Base-by-base conservation (phyloP, 2,888 invertebrate genomes). In the Ophraella communa region DNA sequence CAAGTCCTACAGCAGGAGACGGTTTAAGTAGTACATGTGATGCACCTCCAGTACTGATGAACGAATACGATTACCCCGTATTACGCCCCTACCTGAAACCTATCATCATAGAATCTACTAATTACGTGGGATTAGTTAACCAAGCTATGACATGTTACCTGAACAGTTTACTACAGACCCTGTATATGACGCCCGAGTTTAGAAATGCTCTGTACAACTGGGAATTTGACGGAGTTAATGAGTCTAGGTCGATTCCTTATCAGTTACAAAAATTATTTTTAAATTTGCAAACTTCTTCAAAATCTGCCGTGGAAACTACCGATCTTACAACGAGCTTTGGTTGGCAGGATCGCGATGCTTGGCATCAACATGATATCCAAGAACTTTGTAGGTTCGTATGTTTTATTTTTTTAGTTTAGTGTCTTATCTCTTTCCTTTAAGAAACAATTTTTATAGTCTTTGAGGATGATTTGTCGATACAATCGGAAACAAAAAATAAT, bases 81-180 rank as follows among this genome's bases (percentile, higher is more conserved):
- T 57, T 59, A 1, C 65, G 65, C 5, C 45, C 63, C n/a, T 54
- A 63, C 5, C 39, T 62, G 17, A 67, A 63, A 35, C 65, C 69
- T 3, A 58, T 67, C 39, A 44, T 67, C 8, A 64, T 64, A 20
- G 78, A 78, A 59, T 67, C 74, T 10, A 71, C 74, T 33, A 80
- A 77, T 64, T 92, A 90, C 80, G 92, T 93, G 8, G 94, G 94
- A 33, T 84, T 94, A 54, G 93, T 94, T 7, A 94, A 94, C 81
- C 93, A 94, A 81, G 94, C 94, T 1, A 95, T 95, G 94, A 95
- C 95, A 0, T 95, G 95, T 79, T 95, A 95, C 79, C 84, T 95
- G 63, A 95, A 95, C 83, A 94, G 94, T 81, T 84, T 95, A 49
- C 83, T 95, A 21, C 95, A 95, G 83, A 92, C 94, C 0, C 84